Evolutionary conservation across 2,888 invertebrate genomes (phyloP), one percentile per base, ranked within the genome.

Genomic region (Drosophila paranaensis): DNA sequence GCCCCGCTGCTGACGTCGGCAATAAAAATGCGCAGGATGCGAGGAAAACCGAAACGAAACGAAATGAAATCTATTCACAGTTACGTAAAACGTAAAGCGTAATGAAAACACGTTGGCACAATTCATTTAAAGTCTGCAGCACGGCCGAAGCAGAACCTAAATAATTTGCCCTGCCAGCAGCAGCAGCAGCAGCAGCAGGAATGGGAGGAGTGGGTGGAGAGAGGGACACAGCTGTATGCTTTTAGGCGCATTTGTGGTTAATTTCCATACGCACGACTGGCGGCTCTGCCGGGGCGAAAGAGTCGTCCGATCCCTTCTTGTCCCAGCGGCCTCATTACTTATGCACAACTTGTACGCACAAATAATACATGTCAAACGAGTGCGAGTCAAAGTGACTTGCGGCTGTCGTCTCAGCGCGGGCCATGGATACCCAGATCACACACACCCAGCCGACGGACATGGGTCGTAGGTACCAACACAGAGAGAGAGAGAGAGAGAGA

Each of bases 301-400:
- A 25, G 43, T 51, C 55, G 43, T 51, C 55, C 65, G 42, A 56
- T 73, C 54, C 62, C 61, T 55, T 16, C 53, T 35, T 42, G n/a
- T 37, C 66, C 56, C 51, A 37, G 37, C 16, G 51, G 63, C 56
- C 77, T 57, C 80, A 90, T 90, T 90, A 76, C 70, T 82, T 86
- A 89, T 90, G 88, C 89, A 86, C 88, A 90, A 79, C 80, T 82
- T 89, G 88, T 86, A 78, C 77, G 84, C 90, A 90, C 90, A 86
- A 89, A 90, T 89, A 89, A 90, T 79, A 86, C 88, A 89, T 89
- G 90, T 73, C 80, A 84, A 84, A 71, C 73, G 69, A 81, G 65
- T 81, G 65, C 57, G 53, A 77, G 48, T 46, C 77, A 72, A 71
- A 72, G 46, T 68, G 71, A 77, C 71, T 77, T 68, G 74, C 58